Evolutionary conservation across 2,888 invertebrate species (phyloP), one percentile per base, ranked within the genome.

Genomic region (Molanna angustata): DNA sequence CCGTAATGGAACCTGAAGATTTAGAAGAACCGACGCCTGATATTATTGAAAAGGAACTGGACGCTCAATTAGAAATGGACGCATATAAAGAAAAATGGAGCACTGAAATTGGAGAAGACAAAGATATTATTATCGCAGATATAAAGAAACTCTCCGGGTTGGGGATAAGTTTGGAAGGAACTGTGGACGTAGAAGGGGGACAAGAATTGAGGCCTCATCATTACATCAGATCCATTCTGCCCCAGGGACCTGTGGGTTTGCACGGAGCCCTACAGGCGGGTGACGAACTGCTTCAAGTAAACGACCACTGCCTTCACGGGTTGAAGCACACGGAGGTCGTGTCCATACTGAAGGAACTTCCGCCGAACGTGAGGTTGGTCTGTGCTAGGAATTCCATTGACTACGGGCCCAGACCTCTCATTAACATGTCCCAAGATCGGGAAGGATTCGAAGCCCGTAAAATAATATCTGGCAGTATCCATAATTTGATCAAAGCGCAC

Each of bases 161-260:
- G 59, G 98, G 98, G 3, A 96, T 99, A 64, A 97, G 95, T 69
- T 80, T 98, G 59, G 97, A 98, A 74, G 98, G 99, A 22, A 99
- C 98, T 0, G 98, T 97, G 11, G 98, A 99, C 67, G 96, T 99
- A 18, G 97, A 98, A 74, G 90, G 92, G 63, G 99, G 98, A 2
- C 84, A 90, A 62, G 98, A 99, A 76, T 86, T 96, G 33, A 83
- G 96, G 62, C 98, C 99, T n/a, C 97, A 97, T 75, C 98, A 98
- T 75, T 98, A 95, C 68, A 97, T 99, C 64, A 84, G 98, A 61
- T 94, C 94, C 22, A 95, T 99, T 62, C 80, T 97, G 55, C 90
- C 93, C 6, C 94, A 97, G 66, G 98, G 99, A 2, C 98, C 99
- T 0, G 96, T 98, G 0, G 98, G 96, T 1, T 82, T 85, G 62